Base-by-base conservation (phyloP, 2,888 invertebrate genomes). In the Cerceris rybyensis region DNA sequence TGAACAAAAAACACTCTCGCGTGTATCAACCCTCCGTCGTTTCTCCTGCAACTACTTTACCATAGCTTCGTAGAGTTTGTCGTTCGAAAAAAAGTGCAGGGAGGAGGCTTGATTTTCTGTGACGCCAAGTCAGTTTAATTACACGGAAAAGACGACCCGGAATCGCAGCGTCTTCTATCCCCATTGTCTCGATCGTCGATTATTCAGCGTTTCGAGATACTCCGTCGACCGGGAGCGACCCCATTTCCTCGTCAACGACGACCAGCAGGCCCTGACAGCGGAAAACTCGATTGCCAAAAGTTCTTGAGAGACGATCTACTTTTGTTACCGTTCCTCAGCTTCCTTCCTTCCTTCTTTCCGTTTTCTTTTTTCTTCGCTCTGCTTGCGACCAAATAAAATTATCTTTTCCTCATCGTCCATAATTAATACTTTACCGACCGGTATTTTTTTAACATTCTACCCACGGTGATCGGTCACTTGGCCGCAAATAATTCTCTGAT, bases 261-360 rank as follows among this genome's bases (percentile, higher is more conserved):
- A 75, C 75, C 74, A 67, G 57, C 61, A 60, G 70, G 54, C 66
- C 74, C 55, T 70, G 70, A 75, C 74, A 72, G 71, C 73, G 74
- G 79, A 69, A 82, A 82, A 84, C 78, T 82, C 74, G 82, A 84
- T 84, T 81, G 84, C 28, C 28, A 4, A 55, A 80, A 70, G 63
- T 82, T 63, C 82, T 76, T 71, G 60, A 80, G 72, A 61, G 59
- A 42, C 28, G 52, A 60, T 52, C 49, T 63, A 63, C 67, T 41
- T 41, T 49, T 49, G 28, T 42, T 55, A 16, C 4, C 17, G 55
- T 60, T 68, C 42, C 28, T 68, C 57, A 58, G 73, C 65, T 66
- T 66, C 42, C 61, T 69, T 67, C 28, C 46, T 63, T 8, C 41
- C 42, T 64, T 14, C 16, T 17, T 55, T 14, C 4, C 60, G 17